Conservation (phyloP, 2,113 vertebrate genomes). For the Sula dactylatra region DNA sequence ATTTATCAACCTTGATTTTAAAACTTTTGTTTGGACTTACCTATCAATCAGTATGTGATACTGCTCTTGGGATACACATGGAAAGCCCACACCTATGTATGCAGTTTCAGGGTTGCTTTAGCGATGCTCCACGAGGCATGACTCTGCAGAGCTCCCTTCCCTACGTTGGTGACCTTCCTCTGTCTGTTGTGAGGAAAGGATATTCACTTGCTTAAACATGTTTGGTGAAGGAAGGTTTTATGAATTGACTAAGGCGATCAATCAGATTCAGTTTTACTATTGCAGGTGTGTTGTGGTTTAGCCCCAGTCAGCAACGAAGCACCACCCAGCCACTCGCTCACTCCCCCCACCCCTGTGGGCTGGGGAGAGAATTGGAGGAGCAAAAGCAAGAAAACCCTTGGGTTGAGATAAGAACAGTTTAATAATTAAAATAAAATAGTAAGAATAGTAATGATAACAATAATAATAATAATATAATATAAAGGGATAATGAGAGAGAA, state of each 20-base stretch:
- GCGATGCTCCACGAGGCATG: rapidly evolving
- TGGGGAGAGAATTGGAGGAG: no score
- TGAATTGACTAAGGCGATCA: slow-evolving; percentile 6
- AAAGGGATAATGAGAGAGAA: no score
- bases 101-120: not conserved
- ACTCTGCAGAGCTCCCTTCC: not conserved
- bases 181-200: not conserved
- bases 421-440: no score
- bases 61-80: rapidly evolving
- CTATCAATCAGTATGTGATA: not conserved
- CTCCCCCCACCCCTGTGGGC: no score
- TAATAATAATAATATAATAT: no score
- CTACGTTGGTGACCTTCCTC: not conserved
- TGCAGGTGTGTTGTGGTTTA: no score
- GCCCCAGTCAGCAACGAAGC: no score
- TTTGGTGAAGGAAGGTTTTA: not conserved
- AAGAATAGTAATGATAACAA: no score
- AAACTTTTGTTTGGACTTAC: not conserved
- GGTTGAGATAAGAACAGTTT: no score
- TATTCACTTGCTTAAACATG: not conserved
- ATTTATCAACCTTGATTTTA: not conserved
- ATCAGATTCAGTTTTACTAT: not conserved
- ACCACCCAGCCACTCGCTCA: no score
- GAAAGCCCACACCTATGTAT: rapidly evolving
- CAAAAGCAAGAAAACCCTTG: no score